Evolutionary conservation across 2,113 vertebrate species (phyloP).

Genomic region (Tupaia tana): DNA sequence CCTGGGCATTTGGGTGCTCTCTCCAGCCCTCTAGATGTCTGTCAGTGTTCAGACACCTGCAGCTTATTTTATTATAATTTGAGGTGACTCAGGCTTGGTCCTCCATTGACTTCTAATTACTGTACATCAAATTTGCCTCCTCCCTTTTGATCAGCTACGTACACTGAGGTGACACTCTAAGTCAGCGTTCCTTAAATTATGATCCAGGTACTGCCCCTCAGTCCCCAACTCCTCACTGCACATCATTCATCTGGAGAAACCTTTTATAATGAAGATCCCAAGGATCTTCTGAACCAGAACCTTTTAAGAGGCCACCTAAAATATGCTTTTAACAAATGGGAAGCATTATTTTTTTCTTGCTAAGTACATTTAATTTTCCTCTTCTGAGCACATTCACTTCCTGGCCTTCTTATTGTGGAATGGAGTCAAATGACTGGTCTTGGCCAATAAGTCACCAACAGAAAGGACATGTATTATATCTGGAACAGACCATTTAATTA

Average conservation of each 20-base stretch:
- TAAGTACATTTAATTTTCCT: background rate
- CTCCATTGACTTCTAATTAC: background rate
- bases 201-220: background rate
- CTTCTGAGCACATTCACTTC: background rate
- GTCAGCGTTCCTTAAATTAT: background rate
- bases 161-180: background rate
- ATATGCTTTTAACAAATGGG: background rate
- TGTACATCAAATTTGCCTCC: background rate
- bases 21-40: background rate
- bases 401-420: background rate
- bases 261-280: background rate
- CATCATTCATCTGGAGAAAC: background rate
- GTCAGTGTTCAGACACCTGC: no score
- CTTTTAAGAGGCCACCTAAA: background rate
- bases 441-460: background rate
- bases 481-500: background rate
- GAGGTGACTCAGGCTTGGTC: background rate
- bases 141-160: background rate
- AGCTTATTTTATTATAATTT: background rate
- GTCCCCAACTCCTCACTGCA: background rate
- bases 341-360: background rate
- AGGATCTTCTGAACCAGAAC: background rate
- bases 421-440: background rate
- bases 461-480: background rate
- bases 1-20: background rate